Evolutionary conservation across 2,888 invertebrate genomes (phyloP), one percentile per base, ranked within the genome.

Genomic region (Abrostola tripartita): DNA sequence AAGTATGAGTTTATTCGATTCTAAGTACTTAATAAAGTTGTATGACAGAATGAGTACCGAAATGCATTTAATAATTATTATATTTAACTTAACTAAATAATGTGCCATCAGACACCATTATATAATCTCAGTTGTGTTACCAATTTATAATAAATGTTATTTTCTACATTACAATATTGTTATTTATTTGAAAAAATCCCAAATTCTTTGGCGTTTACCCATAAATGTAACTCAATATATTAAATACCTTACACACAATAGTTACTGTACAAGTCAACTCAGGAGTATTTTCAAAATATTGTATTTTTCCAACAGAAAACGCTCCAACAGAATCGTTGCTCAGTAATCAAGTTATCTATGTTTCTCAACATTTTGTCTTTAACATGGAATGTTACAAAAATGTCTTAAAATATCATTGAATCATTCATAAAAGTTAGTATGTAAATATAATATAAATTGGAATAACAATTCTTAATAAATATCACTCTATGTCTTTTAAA

Each of bases 21-120:
- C 58, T 58, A 65, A 65, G 69, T 76, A 65, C 66, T 76, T 71
- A 67, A 68, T 67, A 40, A 24, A 36, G 35, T 62, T 57, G 44
- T 65, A 69, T 63, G 61, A 66, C 62, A 74, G 65, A 63, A 66
- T 77, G 57, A 78, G 85, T 88, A 88, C 86, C 88, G 73, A 81
- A 71, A 72, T 86, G 87, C 89, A 89, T 89, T 89, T 88, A 86
- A 73, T 70, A 37, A 37, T 52, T 37, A 74, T 73, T 59, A 76
- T 70, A 71, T 74, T 72, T 74, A 79, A 81, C 76, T 68, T 71
- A 72, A 84, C 80, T 84, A 82, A 79, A 82, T 77, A 73, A 80
- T 82, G 88, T 88, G 87, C 85, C 89, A 87, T 88, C 78, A 81
- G 68, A 83, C 68, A 71, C 71, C 81, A 81, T 76, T 75, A 72